Conservation (phyloP, 2,113 vertebrate species). For the human (Homo sapiens) region DNA sequence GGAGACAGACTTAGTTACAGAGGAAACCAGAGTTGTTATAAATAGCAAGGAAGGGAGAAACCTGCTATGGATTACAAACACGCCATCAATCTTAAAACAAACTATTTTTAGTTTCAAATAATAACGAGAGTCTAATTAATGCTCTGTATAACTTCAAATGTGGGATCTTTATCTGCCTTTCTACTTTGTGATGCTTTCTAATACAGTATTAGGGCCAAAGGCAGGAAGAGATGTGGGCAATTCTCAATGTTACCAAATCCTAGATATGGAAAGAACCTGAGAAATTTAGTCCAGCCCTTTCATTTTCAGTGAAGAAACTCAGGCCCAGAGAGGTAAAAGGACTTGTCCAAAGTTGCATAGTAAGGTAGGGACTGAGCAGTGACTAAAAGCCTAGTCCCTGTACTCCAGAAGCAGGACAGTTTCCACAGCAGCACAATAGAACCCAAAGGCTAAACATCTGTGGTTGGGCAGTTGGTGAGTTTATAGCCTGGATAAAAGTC, state of each 20-base stretch:
- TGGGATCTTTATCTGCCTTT: not conserved
- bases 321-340: not conserved
- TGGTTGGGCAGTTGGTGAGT: not conserved
- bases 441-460: not conserved
- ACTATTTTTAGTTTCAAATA: constrained; percentile 55
- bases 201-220: not conserved
- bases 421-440: fast-evolving
- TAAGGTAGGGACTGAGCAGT: not conserved
- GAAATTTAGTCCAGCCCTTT: not conserved
- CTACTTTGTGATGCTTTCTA: not conserved
- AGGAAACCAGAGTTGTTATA: constrained; percentile 73
- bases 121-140: constrained; percentile 34
- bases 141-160: not conserved
- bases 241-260: not conserved
- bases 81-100: not conserved
- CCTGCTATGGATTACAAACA: constrained; percentile 15
- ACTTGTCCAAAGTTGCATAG: not conserved
- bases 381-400: no score
- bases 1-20: constrained; percentile 33
- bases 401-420: not conserved
- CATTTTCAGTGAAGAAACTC: not conserved
- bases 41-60: constrained; percentile 65
- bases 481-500: not conserved
- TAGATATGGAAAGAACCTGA: not conserved
- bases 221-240: not conserved